Conservation (phyloP, 2,113 vertebrate genomes). For the Plecotus auritus region DNA sequence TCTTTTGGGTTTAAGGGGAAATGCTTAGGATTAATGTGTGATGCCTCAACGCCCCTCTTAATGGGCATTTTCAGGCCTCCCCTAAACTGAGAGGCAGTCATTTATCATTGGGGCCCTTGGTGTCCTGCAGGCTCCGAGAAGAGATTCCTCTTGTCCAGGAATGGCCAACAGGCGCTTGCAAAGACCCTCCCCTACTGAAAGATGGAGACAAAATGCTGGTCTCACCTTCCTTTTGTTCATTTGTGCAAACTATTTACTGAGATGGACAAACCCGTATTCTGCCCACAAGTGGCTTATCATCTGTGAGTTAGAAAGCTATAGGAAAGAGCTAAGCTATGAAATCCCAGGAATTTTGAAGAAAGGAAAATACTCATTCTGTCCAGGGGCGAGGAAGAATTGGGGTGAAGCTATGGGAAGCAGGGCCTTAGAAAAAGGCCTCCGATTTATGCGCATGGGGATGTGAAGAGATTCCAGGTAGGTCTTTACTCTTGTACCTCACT, state of each 20-base stretch:
- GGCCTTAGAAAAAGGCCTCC: background rate
- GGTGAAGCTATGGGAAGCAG: background rate
- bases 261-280: background rate
- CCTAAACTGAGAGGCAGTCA: slow-evolving; percentile 76
- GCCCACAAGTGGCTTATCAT: background rate
- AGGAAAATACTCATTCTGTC: background rate
- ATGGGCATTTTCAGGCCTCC: slow-evolving; percentile 82
- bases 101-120: slow-evolving; percentile 77
- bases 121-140: slow-evolving; percentile 29
- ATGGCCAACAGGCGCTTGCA: background rate
- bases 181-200: background rate
- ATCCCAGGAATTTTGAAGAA: background rate
- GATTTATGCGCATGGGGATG: background rate
- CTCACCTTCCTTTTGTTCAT: background rate
- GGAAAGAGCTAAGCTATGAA: background rate
- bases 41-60: slow-evolving; percentile 81
- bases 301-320: background rate
- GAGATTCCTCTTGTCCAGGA: background rate
- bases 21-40: slow-evolving; percentile 82
- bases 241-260: background rate
- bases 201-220: background rate
- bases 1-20: slow-evolving; percentile 83
- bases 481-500: background rate
- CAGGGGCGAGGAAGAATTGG: background rate
- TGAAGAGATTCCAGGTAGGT: background rate